Base-by-base conservation (phyloP, 2,888 invertebrate genomes). In the Tenthredo distinguenda region DNA sequence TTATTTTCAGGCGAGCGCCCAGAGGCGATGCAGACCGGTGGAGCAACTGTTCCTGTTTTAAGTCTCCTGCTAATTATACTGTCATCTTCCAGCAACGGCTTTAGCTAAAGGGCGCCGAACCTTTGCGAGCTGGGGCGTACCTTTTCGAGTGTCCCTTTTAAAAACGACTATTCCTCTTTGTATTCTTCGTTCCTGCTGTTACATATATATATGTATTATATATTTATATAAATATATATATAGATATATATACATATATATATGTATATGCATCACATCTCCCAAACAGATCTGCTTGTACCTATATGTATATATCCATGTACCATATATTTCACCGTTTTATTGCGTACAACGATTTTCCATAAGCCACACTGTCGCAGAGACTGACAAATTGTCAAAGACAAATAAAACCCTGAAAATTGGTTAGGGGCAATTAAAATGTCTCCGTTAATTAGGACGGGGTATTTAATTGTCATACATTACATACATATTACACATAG, bases 11-110 rank as follows among this genome's bases (percentile, higher is more conserved):
- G 83, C 47, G 83, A 83, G 37, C 68, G 71, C 71, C 68, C 47
- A 31, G 83, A 83, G 68, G 83, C 83, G 50, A 71, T 83, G 83
- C 83, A 83, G 47, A 83, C 83, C 18, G 68, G 83, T 12, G 83
- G 83, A 9, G 65, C 83, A 21, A 55, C 83, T 47, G 68, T 83
- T 43, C 83, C 83, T 12, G 65, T 50, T 83, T 83, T 83, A 68
- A 83, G 83, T 71, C 71, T 83, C 12, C 65, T 83, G 83, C 83
- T 83, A 83, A 83, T 83, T 83, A 37, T 83, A 83, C 68, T 71
- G 71, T 83, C 83, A 83, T 83, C 83, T 83, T 83, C 83, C 43
- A 83, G 83, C 83, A 83, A 83, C 68, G 83, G 83, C 15, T 71
- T 83, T 58, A 83, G 83, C 50, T 83, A 50, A 83, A 68, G 43